Percentiles rank a stretch among this genome's conserved stretches.
Evolutionary conservation across 1,140 invertebrate species (phyloP).

Genomic region (Whitmania pigra): DNA sequence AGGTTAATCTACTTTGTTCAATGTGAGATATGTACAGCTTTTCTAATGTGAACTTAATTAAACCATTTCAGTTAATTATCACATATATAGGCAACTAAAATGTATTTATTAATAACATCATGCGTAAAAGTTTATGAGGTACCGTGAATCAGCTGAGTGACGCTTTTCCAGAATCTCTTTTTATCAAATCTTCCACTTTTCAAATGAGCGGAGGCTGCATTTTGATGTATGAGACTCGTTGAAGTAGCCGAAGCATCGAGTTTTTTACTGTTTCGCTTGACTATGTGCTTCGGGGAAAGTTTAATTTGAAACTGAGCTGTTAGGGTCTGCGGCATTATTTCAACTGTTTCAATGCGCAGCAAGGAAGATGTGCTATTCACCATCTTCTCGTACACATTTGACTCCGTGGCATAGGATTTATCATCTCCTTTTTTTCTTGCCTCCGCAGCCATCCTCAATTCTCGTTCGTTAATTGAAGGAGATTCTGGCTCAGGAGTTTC

Average conservation of each 20-base stretch:
- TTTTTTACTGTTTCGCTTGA: neutral
- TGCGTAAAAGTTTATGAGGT: neutral
- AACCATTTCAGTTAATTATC: too few species aligned
- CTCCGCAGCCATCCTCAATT: neutral
- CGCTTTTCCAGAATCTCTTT: conserved; percentile 12
- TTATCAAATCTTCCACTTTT: conserved; percentile 1
- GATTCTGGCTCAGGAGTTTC: conserved; percentile 35
- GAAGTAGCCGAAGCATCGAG: neutral
- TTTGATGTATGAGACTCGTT: neutral
- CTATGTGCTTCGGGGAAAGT: neutral
- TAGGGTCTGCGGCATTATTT: conserved; percentile 2
- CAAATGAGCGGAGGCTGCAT: neutral
- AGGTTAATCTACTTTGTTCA: too few species aligned
- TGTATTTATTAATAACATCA: neutral
- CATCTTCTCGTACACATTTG: conserved; percentile 7
- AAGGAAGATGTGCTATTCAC: conserved; percentile 5
- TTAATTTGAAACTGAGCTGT: conserved; percentile 3
- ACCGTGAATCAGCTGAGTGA: conserved; percentile 5
- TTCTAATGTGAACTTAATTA: too few species aligned
- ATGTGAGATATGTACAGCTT: too few species aligned
- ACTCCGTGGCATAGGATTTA: neutral
- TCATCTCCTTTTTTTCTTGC: neutral
- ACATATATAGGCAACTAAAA: too few species aligned
- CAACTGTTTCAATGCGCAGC: conserved; percentile 10
- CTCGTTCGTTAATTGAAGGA: neutral